A percentile compares a stretch with the other conserved stretches of the same genome.
These are phyloP conservation scores for Papilio glaucus DNA, from an alignment of 1,140 invertebrate species.

Conservation along the genomic window DNA sequence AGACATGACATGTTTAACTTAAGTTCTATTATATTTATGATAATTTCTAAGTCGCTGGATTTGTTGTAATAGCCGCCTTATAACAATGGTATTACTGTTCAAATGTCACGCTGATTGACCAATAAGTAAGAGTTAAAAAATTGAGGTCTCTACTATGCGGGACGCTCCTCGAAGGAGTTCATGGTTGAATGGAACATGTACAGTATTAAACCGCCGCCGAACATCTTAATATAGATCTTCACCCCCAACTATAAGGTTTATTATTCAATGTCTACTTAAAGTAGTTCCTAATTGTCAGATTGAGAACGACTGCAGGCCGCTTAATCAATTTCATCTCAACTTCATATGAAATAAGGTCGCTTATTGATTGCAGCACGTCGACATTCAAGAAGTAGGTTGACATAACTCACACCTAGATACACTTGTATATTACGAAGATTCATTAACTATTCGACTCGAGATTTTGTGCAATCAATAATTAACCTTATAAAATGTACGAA, in stretches of 20 bases:
- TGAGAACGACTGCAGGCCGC: conserved; percentile 62
- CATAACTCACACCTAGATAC: conserved; percentile 74
- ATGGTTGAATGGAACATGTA: conserved; percentile 81
- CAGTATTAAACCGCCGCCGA: conserved; percentile 59
- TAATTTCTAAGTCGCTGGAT: not conserved
- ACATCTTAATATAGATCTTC: conserved; percentile 56
- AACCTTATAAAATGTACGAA: conserved; percentile 42
- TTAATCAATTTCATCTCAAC: conserved; percentile 66
- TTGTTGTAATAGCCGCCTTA: conserved; percentile 53
- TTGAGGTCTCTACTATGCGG: conserved; percentile 80
- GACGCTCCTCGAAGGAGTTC: conserved; percentile 81
- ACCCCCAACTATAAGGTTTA: conserved; percentile 54
- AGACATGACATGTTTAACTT: conserved; percentile 9
- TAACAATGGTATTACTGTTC: conserved; percentile 61
- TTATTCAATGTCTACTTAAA: conserved; percentile 57
- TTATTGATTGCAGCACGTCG: conserved; percentile 57
- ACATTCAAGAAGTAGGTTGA: conserved; percentile 80
- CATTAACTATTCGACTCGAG: conserved; percentile 66
- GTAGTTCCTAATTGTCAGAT: conserved; percentile 77
- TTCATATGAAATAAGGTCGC: conserved; percentile 58
- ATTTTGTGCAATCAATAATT: conserved; percentile 55
- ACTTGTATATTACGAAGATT: conserved; percentile 78
- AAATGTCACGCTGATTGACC: conserved; percentile 80
- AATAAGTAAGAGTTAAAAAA: conserved; percentile 82
- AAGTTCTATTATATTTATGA: conserved; percentile 19